Evolutionary conservation across 2,113 vertebrate species (phyloP).

Genomic region (Sebastes fasciatus): DNA sequence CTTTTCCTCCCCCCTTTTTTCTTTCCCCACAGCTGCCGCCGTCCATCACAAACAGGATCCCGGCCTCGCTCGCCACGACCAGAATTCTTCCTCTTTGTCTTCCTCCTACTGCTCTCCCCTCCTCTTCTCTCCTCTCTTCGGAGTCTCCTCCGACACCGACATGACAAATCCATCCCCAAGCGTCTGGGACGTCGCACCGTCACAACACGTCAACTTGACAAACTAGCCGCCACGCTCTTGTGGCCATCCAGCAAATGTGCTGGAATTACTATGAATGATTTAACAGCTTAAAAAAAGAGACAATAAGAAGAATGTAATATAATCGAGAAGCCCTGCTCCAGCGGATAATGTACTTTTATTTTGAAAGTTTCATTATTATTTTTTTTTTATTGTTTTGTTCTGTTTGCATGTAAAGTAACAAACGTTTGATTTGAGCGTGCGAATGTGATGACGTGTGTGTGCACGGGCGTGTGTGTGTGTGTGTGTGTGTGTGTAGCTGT

Average conservation of each 20-base stretch:
- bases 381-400: slow-evolving; percentile 63
- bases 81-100: slow-evolving; percentile 72
- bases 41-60: slow-evolving; percentile 70
- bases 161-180: slow-evolving; percentile 58
- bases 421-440: slow-evolving; percentile 67
- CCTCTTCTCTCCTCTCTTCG: slow-evolving; percentile 40
- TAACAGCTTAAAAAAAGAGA: slow-evolving; percentile 63
- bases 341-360: slow-evolving; percentile 79
- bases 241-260: slow-evolving; percentile 68
- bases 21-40: slow-evolving; percentile 70
- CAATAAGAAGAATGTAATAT: slow-evolving; percentile 88
- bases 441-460: slow-evolving; percentile 26
- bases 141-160: slow-evolving; percentile 74
- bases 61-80: slow-evolving; percentile 29
- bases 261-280: slow-evolving; percentile 69
- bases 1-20: background rate
- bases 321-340: slow-evolving; percentile 79
- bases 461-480: slow-evolving; percentile 34
- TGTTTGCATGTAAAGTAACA: slow-evolving; percentile 82
- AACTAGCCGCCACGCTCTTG: slow-evolving; percentile 42
- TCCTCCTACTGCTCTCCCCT: slow-evolving; percentile 62
- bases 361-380: slow-evolving; percentile 64
- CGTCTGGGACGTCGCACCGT: slow-evolving; percentile 38
- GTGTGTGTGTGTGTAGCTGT: slow-evolving; percentile 26
- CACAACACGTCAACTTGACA: slow-evolving; percentile 51